These are phyloP conservation scores for Neosilurus mollespiculum DNA, from an alignment of 2,797 vertebrate species.

Conservation along the genomic window DNA sequence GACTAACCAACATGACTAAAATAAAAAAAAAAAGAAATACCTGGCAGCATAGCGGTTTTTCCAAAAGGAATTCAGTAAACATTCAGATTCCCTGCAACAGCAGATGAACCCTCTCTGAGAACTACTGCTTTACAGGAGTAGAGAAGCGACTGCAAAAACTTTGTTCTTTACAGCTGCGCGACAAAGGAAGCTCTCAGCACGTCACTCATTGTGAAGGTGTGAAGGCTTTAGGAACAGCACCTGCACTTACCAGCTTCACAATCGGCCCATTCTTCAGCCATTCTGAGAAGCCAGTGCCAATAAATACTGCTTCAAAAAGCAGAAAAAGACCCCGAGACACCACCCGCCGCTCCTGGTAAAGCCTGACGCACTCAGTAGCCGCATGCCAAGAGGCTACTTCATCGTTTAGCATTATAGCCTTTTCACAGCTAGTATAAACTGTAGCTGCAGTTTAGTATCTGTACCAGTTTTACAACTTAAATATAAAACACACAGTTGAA, in stretches of 20 bases:
- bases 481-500: background rate
- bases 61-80: background rate
- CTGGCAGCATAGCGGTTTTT: background rate
- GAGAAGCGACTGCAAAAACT: constrained; percentile 34
- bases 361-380: background rate
- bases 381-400: background rate
- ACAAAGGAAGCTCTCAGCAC: constrained; percentile 78
- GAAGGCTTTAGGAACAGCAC: constrained; percentile 78
- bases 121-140: background rate
- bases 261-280: constrained; percentile 65
- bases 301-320: constrained; percentile 54
- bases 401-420: no score
- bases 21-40: background rate
- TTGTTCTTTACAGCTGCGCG: constrained; percentile 68
- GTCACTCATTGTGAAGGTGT: constrained; percentile 76
- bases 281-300: constrained; percentile 69
- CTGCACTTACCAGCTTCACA: constrained; percentile 72
- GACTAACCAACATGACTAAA: constrained; percentile 7
- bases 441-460: background rate
- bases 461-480: background rate
- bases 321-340: constrained; percentile 1
- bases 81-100: background rate
- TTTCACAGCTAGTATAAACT: background rate
- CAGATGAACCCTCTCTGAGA: constrained; percentile 20
- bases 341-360: constrained; percentile 30